These are phyloP conservation scores for Nothobranchius kuhntae DNA, from an alignment of 2,113 vertebrate species.

Conservation along the genomic window DNA sequence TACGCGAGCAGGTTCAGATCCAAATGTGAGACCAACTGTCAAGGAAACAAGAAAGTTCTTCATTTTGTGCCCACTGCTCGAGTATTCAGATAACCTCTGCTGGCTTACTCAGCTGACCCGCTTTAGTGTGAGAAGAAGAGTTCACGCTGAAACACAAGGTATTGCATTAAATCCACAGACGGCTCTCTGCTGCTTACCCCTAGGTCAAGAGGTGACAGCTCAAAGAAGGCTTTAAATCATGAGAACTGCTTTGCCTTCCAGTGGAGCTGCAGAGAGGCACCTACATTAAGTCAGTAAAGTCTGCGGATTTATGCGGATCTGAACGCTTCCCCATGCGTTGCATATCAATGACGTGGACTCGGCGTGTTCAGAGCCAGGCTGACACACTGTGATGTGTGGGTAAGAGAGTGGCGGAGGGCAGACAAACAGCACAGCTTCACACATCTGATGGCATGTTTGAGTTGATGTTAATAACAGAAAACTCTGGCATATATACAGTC, in stretches of 20 bases:
- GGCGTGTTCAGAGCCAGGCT: conserved; percentile 42
- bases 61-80: conserved; percentile 34
- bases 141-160: conserved; percentile 54
- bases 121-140: conserved; percentile 71
- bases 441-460: not conserved
- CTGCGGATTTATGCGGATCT: conserved; percentile 76
- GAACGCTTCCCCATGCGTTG: conserved; percentile 55
- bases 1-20: conserved; percentile 26
- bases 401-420: conserved; percentile 20
- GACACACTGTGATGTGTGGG: conserved; percentile 17
- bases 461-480: not conserved
- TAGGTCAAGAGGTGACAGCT: conserved; percentile 74
- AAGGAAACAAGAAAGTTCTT: conserved; percentile 56
- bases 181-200: conserved; percentile 66
- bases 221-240: conserved; percentile 72
- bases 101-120: conserved; percentile 41
- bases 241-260: conserved; percentile 78
- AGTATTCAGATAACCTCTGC: conserved; percentile 44
- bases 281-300: conserved; percentile 75
- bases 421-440: conserved; percentile 1
- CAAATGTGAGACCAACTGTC: conserved; percentile 44
- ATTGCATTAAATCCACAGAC: conserved; percentile 66
- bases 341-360: conserved; percentile 72
- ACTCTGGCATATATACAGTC: no score
- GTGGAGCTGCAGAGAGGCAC: conserved; percentile 54